phyloP scores from a whole-genome alignment of 2,888 invertebrate species.

The Luperina testacea region DNA sequence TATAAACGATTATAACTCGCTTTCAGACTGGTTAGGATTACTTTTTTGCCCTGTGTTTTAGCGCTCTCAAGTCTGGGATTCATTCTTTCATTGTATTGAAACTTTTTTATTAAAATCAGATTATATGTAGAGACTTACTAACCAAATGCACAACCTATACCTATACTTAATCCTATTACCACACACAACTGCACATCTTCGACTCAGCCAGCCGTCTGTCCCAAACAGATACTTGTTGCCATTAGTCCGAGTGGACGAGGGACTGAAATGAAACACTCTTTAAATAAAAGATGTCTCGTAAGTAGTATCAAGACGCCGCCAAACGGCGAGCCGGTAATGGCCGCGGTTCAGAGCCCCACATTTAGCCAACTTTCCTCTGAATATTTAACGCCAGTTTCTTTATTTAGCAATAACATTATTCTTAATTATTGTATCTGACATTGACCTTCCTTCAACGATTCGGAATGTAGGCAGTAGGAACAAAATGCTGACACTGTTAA shows the following conservation, averaged over 20 bases:
- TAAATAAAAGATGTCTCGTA: conserved; percentile 80
- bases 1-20: background rate
- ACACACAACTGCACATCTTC: conserved; percentile 31
- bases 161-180: conserved; percentile 29
- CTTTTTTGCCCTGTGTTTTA: background rate
- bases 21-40: background rate
- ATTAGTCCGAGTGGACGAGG: conserved; percentile 58
- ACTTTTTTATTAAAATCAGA: background rate
- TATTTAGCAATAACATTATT: conserved; percentile 69
- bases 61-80: background rate
- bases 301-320: conserved; percentile 66
- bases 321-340: conserved; percentile 74
- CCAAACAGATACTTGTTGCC: conserved; percentile 48
- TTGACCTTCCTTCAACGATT: conserved; percentile 51
- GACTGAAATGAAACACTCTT: conserved; percentile 75
- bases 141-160: background rate
- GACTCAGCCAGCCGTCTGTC: conserved; percentile 15
- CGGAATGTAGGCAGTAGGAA: conserved; percentile 39
- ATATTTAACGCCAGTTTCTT: conserved; percentile 80
- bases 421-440: conserved; percentile 51
- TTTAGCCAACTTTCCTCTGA: conserved; percentile 79
- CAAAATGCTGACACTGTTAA: conserved; percentile 50
- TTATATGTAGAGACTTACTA: background rate
- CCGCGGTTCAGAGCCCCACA: conserved; percentile 73
- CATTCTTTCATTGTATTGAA: background rate